Evolutionary conservation across 2,888 invertebrate genomes (phyloP).

Genomic region (Acronicta alni): DNA sequence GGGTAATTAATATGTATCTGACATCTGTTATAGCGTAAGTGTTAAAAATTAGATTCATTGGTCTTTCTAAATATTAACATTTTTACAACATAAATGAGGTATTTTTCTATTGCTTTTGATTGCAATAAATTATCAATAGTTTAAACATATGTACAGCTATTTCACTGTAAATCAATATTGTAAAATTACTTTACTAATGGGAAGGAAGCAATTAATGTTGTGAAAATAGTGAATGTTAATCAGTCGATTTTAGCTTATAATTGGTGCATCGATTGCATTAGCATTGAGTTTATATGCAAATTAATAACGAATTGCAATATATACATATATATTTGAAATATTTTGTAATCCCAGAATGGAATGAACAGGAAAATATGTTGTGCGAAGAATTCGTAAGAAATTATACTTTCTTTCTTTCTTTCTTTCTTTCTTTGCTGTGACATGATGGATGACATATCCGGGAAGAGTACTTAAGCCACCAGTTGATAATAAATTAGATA

Average conservation of each 20-base stretch:
- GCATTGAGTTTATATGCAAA: slow-evolving; percentile 1
- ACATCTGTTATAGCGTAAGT: too few species aligned
- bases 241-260: slow-evolving; percentile 1
- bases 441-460: background rate
- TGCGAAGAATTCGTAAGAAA: slow-evolving; percentile 12
- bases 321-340: slow-evolving; percentile 24
- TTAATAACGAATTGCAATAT: slow-evolving; percentile 8
- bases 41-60: too few species aligned
- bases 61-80: too few species aligned
- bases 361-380: slow-evolving; percentile 11
- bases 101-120: too few species aligned
- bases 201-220: slow-evolving; percentile 14
- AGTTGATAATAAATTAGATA: too few species aligned
- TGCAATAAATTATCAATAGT: too few species aligned
- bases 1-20: too few species aligned
- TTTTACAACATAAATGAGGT: too few species aligned
- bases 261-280: slow-evolving; percentile 14
- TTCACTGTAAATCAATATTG: too few species aligned
- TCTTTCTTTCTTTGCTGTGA: slow-evolving; percentile 3
- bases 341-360: slow-evolving; percentile 16
- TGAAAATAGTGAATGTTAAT: slow-evolving; percentile 15
- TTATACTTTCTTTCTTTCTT: too few species aligned
- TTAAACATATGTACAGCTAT: too few species aligned
- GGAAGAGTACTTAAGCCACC: background rate
- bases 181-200: background rate